These are phyloP conservation scores for Melikaiella ostensackeni DNA, from an alignment of 2,888 invertebrate genomes.

Conservation along the genomic window DNA sequence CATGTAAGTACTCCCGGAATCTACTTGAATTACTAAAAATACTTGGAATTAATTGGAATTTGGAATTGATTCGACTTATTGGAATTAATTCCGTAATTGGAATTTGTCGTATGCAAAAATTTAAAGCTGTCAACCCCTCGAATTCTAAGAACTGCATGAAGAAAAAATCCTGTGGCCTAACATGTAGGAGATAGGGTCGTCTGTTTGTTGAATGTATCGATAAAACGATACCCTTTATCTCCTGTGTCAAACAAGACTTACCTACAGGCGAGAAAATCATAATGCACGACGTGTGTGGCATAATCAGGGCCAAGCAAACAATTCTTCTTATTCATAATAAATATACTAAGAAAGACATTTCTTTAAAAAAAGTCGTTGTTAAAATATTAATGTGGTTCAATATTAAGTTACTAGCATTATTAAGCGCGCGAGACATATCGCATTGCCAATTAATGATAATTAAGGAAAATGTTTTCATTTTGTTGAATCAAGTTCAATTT, in stretches of 20 bases:
- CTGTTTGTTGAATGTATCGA: conserved; percentile 51
- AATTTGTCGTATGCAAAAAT: too few relatives aligned
- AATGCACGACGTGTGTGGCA: conserved; percentile 17
- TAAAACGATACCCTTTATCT: conserved; percentile 55
- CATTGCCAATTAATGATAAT: too few relatives aligned
- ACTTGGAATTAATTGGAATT: too few relatives aligned
- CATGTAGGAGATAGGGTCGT: conserved; percentile 41
- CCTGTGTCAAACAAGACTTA: conserved; percentile 30
- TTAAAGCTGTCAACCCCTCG: too few relatives aligned
- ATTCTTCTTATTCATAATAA: neutral
- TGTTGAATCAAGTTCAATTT: too few relatives aligned
- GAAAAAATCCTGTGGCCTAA: neutral
- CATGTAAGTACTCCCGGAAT: too few relatives aligned
- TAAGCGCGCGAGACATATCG: too few relatives aligned
- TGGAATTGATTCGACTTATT: too few relatives aligned
- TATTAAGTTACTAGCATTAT: too few relatives aligned
- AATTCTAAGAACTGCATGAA: neutral
- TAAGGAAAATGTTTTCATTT: too few relatives aligned
- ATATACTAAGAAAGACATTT: neutral
- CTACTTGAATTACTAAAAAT: too few relatives aligned
- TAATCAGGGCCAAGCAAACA: conserved; percentile 3
- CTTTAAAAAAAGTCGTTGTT: neutral
- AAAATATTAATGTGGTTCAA: neutral
- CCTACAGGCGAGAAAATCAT: conserved; percentile 17
- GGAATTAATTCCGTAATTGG: too few relatives aligned